phyloP scores from a whole-genome alignment of 2,113 vertebrate genomes.

The Calidris pugnax region DNA sequence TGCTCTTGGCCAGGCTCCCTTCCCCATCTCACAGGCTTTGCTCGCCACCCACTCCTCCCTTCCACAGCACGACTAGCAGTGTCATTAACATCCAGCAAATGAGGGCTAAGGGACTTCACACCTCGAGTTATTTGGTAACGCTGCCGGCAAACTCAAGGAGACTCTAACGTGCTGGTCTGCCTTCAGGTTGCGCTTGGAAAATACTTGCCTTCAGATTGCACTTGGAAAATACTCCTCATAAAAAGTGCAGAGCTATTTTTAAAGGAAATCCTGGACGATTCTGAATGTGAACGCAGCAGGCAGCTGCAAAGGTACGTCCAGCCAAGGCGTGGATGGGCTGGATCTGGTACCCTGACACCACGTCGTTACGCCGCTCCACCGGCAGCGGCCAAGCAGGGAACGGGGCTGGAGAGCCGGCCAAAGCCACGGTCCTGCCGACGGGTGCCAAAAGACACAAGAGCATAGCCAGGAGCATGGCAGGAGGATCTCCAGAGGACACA shows the following conservation, averaged over 20 bases:
- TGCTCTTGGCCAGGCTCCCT: not conserved
- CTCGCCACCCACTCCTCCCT: not conserved
- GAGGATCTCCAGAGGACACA: not conserved
- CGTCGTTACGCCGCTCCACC: not conserved
- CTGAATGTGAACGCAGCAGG: not conserved
- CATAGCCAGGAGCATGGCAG: not conserved
- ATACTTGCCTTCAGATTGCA: not conserved
- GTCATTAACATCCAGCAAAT: not conserved
- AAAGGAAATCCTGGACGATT: conserved; percentile 44
- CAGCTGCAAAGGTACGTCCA: not conserved
- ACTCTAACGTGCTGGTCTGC: not conserved
- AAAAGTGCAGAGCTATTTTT: conserved; percentile 6
- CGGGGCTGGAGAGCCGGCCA: not conserved
- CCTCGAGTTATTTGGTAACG: not conserved
- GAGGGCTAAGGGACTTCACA: conserved; percentile 24
- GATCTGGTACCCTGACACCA: not conserved
- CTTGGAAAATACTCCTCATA: conserved; percentile 23
- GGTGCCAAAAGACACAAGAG: conserved; percentile 34
- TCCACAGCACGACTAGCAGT: not conserved
- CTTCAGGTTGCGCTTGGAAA: not conserved
- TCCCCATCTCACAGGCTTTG: not conserved
- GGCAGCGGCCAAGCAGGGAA: not conserved
- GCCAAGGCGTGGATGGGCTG: not conserved
- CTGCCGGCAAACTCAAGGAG: not conserved
- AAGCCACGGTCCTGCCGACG: not conserved